A percentile compares a stretch with the other conserved stretches of the same genome.
phyloP scores from a whole-genome alignment of 2,797 vertebrate genomes.

The Eulemur rubriventer region DNA sequence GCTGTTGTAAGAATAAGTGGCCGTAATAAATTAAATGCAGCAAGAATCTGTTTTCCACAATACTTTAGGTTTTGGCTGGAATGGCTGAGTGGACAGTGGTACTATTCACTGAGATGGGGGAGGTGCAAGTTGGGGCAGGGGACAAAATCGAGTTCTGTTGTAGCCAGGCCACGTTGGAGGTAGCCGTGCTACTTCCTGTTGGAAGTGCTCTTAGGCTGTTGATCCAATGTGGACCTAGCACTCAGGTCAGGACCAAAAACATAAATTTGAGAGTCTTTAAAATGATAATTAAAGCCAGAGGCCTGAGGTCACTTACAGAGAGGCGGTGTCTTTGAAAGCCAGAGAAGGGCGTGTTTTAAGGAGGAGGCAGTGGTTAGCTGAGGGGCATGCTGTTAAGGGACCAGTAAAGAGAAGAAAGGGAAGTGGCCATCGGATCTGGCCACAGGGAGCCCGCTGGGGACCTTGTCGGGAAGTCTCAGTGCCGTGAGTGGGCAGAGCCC shows the following conservation, averaged over 20 bases:
- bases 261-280: neutral
- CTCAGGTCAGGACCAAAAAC: neutral
- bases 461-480: neutral
- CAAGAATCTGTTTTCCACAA: neutral
- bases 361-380: rapidly evolving
- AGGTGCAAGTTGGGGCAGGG: no score
- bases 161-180: rapidly evolving
- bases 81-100: neutral
- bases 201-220: neutral
- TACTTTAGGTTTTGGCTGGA: neutral
- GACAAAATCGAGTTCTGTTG: neutral
- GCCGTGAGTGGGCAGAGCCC: neutral
- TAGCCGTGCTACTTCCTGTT: neutral
- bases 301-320: neutral
- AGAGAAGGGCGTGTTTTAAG: neutral
- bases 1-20: neutral
- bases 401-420: neutral
- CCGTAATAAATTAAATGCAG: neutral
- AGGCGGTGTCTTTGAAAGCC: neutral
- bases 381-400: no score
- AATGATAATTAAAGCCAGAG: neutral
- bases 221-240: neutral
- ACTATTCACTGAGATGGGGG: no score
- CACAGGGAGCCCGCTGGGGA: neutral
- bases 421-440: neutral